Conservation (phyloP, 2,888 invertebrate genomes). For the Orthonychiurus folsomi region DNA sequence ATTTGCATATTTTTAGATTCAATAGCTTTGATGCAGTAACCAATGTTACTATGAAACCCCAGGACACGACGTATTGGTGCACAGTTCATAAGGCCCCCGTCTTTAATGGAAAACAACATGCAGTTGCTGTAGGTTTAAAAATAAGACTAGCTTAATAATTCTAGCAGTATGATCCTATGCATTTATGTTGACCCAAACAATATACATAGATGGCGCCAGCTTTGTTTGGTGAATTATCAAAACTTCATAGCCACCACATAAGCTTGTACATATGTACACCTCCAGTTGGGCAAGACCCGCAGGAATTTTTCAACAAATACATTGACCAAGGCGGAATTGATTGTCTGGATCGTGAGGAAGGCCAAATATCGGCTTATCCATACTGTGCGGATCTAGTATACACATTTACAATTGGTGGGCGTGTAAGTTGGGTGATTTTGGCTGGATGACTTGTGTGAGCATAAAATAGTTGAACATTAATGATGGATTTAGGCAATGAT, state of each 20-base stretch:
- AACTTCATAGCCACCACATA: neutral
- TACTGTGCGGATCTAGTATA: no score
- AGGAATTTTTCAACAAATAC: constrained; percentile 2
- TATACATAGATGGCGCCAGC: neutral
- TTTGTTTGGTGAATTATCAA: neutral
- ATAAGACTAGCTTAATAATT: no score
- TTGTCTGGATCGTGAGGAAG: no score
- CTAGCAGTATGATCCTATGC: neutral
- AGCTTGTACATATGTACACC: neutral
- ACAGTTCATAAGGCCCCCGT: neutral
- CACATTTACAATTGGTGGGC: no score
- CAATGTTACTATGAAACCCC: neutral
- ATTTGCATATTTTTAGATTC: no score
- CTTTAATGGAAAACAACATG: neutral
- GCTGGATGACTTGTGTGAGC: no score
- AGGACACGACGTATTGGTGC: constrained; percentile 4
- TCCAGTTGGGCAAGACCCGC: constrained; percentile 5
- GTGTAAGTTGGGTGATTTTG: no score
- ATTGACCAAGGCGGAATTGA: neutral
- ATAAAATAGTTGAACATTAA: no score
- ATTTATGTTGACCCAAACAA: neutral
- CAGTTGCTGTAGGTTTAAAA: neutral
- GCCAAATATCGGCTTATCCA: no score
- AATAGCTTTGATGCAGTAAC: neutral
- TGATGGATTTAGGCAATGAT: no score